phyloP scores from a whole-genome alignment of 2,113 vertebrate genomes.

The Cyanoderma ruficeps region DNA sequence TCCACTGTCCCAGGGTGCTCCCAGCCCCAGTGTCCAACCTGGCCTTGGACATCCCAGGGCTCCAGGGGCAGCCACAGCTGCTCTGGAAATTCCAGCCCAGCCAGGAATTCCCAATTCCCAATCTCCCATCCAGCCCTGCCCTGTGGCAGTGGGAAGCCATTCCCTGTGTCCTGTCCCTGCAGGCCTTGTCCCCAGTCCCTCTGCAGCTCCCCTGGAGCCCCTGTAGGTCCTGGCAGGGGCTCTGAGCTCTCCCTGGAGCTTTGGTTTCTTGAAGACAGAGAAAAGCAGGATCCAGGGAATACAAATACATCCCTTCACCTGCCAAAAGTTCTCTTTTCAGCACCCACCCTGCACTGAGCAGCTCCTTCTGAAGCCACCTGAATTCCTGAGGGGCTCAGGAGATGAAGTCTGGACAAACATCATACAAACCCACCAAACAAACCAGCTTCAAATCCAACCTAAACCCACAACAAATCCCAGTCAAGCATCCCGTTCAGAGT shows the following conservation, averaged over 20 bases:
- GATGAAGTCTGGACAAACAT: not conserved
- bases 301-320: not conserved
- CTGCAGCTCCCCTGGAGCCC: not conserved
- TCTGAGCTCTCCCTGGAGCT: not conserved
- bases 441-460: not conserved
- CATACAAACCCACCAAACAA: not conserved
- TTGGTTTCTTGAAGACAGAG: not conserved
- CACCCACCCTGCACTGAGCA: not conserved
- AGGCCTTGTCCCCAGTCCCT: not conserved
- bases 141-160: not conserved
- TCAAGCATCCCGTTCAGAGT: not conserved
- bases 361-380: not conserved
- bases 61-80: too few relatives aligned
- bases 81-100: too few relatives aligned
- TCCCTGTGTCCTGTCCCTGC: not conserved
- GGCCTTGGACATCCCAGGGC: too few relatives aligned
- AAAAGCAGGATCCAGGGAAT: not conserved
- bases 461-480: not conserved
- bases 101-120: too few relatives aligned
- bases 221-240: not conserved
- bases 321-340: not conserved
- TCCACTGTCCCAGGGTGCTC: too few relatives aligned
- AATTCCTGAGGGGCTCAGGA: not conserved
- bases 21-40: too few relatives aligned
- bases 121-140: not conserved